These are phyloP conservation scores for Setophaga petechia DNA, from an alignment of 2,113 vertebrate genomes.

Conservation along the genomic window DNA sequence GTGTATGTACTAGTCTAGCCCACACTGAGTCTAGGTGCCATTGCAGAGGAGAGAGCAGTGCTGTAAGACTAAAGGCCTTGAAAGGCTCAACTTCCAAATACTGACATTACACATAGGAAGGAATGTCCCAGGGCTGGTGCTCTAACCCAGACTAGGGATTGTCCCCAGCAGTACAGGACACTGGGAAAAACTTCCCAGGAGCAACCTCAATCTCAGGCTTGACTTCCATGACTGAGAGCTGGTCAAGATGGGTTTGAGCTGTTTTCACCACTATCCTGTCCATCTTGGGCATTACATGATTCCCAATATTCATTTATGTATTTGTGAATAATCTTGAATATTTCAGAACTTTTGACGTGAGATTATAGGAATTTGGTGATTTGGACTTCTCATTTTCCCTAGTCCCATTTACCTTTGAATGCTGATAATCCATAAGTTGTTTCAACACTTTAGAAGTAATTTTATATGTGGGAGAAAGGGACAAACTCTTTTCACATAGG, in stretches of 20 bases:
- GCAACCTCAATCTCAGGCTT: neutral
- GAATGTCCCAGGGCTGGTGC: neutral
- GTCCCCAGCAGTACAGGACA: accelerated
- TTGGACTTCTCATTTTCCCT: neutral
- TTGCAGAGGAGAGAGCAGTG: neutral
- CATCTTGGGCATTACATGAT: neutral
- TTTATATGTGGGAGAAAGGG: neutral
- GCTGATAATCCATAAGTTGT: neutral
- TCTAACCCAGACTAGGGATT: accelerated
- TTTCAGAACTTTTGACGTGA: neutral
- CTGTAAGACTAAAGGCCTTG: neutral
- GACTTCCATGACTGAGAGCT: neutral
- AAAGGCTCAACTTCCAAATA: neutral
- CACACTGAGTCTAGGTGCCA: neutral
- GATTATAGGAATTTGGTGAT: neutral
- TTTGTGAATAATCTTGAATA: neutral
- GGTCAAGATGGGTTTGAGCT: neutral
- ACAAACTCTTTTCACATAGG: neutral
- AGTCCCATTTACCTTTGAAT: neutral
- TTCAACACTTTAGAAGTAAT: neutral
- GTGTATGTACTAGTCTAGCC: neutral
- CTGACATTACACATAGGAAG: neutral
- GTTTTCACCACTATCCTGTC: neutral
- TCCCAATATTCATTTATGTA: neutral
- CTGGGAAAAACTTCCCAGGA: neutral